These are phyloP conservation scores for Scolopax rusticola DNA, from an alignment of 2,797 vertebrate genomes.

Conservation along the genomic window DNA sequence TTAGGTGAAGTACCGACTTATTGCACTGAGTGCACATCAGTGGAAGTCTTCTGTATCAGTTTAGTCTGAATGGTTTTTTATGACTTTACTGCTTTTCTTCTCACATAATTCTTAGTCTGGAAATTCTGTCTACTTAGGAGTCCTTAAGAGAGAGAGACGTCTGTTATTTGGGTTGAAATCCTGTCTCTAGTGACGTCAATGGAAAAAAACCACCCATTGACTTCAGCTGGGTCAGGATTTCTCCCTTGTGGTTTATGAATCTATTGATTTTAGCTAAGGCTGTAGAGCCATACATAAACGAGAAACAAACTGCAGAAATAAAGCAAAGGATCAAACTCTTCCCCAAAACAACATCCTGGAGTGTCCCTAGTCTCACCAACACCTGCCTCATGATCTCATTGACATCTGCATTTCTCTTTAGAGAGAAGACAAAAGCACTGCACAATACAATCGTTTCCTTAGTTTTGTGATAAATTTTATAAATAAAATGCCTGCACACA, in stretches of 20 bases:
- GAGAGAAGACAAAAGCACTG: background rate
- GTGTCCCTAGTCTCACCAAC: background rate
- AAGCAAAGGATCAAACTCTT: background rate
- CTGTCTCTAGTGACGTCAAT: constrained; percentile 68
- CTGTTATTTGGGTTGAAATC: constrained; percentile 68
- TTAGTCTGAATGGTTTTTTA: constrained; percentile 3
- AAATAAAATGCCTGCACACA: background rate
- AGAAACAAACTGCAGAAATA: background rate
- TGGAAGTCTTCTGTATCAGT: background rate
- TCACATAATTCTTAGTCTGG: constrained; percentile 46
- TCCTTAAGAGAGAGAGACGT: constrained; percentile 43
- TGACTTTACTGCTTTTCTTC: constrained; percentile 21
- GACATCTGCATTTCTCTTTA: background rate
- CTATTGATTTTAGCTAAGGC: constrained; percentile 54
- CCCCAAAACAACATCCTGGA: background rate
- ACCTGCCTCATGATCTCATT: background rate
- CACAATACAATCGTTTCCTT: background rate
- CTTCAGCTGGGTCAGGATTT: constrained; percentile 66
- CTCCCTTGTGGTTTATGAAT: constrained; percentile 56
- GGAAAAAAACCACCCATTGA: constrained; percentile 69
- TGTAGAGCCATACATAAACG: background rate
- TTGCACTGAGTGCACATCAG: background rate
- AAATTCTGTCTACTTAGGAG: constrained; percentile 56
- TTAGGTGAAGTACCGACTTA: background rate
- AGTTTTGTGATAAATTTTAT: background rate